Conservation (phyloP, 2,113 vertebrate genomes). For the Cynopterus brachyotis region DNA sequence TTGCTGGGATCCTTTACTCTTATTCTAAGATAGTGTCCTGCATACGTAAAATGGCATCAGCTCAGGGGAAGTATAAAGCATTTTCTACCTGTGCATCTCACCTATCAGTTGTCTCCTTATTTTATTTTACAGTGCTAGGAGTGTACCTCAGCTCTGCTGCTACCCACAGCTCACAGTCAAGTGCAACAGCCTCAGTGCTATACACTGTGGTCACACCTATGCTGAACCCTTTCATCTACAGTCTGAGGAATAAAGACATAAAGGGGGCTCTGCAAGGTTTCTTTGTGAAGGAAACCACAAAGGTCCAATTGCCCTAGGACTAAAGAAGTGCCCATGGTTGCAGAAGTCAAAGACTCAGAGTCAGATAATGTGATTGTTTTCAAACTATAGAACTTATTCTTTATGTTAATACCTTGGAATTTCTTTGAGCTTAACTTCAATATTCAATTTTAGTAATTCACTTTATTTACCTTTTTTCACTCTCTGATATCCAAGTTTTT, state of each 20-base stretch:
- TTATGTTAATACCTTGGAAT: not conserved
- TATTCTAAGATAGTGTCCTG: not conserved
- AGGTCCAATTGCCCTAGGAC: no score
- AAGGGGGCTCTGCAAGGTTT: not conserved
- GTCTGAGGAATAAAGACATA: conserved; percentile 33
- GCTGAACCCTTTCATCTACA: conserved; percentile 55
- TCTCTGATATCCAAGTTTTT: not conserved
- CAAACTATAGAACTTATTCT: not conserved
- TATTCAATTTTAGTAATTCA: not conserved
- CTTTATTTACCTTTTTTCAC: not conserved
- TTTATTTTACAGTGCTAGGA: not conserved
- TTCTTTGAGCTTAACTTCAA: not conserved
- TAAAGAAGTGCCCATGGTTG: not conserved
- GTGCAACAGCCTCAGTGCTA: not conserved
- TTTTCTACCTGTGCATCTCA: conserved; percentile 40
- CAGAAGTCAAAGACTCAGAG: not conserved
- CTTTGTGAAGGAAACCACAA: not conserved
- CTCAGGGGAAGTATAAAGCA: not conserved
- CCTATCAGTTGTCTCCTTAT: not conserved
- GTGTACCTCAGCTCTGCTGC: not conserved
- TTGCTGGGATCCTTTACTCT: not conserved
- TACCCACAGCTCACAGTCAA: not conserved
- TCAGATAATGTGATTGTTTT: not conserved
- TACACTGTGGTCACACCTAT: conserved; percentile 38
- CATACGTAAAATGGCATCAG: not conserved